Evolutionary conservation across 2,888 invertebrate genomes (phyloP).

Genomic region (Cremastobaeus sp.): DNA sequence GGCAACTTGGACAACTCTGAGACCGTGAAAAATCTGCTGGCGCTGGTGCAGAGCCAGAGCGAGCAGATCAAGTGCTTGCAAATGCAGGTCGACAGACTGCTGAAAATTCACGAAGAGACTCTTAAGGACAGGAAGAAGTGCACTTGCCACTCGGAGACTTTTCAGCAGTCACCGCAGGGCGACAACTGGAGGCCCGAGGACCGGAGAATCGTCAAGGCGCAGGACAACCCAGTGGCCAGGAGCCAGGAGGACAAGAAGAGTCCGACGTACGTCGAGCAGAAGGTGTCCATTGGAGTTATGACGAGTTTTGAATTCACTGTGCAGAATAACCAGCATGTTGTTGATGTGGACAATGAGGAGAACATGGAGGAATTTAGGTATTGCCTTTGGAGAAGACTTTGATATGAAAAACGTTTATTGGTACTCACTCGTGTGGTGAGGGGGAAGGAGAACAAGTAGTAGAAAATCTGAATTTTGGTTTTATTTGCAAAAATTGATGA

Average conservation of each 20-base stretch:
- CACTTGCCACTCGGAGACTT: constrained; percentile 6
- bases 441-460: no score
- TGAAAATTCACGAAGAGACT: constrained; percentile 73
- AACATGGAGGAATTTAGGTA: constrained; percentile 54
- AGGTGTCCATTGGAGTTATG: constrained; percentile 85
- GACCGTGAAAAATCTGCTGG: constrained; percentile 79
- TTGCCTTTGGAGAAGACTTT: no score
- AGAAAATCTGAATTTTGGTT: no score
- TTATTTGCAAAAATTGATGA: no score
- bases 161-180: neutral
- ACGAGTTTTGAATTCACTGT: constrained; percentile 84
- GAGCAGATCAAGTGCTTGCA: constrained; percentile 83
- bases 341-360: constrained; percentile 33
- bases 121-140: constrained; percentile 63
- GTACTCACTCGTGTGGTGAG: no score
- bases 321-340: constrained; percentile 70
- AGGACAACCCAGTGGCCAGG: neutral
- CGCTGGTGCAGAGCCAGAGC: constrained; percentile 84
- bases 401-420: no score
- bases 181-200: neutral
- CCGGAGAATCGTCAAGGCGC: constrained; percentile 10
- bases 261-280: constrained; percentile 78
- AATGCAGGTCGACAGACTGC: constrained; percentile 82
- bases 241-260: constrained; percentile 62
- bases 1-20: constrained; percentile 62